Base-by-base conservation (phyloP, 2,113 vertebrate species). In the Xiphophorus hellerii region DNA sequence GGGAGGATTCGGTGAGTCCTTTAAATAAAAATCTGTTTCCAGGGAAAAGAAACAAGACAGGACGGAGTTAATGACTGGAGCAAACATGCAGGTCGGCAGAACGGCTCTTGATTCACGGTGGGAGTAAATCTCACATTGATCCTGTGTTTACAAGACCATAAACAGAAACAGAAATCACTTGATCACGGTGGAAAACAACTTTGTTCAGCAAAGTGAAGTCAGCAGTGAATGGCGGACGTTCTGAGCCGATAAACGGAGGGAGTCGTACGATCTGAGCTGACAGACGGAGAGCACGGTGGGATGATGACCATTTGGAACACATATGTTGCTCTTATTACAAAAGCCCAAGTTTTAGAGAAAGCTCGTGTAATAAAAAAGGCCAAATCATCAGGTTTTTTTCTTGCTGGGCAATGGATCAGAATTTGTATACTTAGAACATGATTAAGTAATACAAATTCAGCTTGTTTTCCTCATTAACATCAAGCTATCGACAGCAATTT, bases 91-190 rank as follows among this genome's bases (percentile, higher is more conserved):
- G 12, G 5, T 70, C 63, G n/a, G 5, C 44, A 20, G 54, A 80
- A 37, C 9, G 29, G 14, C 58, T 33, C 39, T 69, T 63, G 39
- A 72, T 83, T 76, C 63, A 77, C 8, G 13, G 39, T 67, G 4
- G n/a, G 67, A 79, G 73, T 71, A 83, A 69, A 78, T 82, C 78
- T 71, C 62, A 33, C 66, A 29, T 68, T 37, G 86, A 90, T 86
- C 73, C 27, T 73, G 72, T 78, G 73, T 82, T 80, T 76, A 76
- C 74, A 72, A 37, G 44, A 35, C 66, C 42, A n/a, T 77, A 81
- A 83, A 83, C 39, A n/a, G 58, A 6, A 71, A 27, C 67, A 28
- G 61, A 66, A 44, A 72, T 83, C 74, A 39, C 60, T 75, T 77
- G 79, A 73, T 71, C 22, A 39, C 0, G 4, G 63, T 69, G 44